A percentile compares a stretch with the other conserved stretches of the same genome.
Conservation (phyloP, 30 jellyfish, hydroid and myxozoan species). For the Cassiopea xamachana region DNA sequence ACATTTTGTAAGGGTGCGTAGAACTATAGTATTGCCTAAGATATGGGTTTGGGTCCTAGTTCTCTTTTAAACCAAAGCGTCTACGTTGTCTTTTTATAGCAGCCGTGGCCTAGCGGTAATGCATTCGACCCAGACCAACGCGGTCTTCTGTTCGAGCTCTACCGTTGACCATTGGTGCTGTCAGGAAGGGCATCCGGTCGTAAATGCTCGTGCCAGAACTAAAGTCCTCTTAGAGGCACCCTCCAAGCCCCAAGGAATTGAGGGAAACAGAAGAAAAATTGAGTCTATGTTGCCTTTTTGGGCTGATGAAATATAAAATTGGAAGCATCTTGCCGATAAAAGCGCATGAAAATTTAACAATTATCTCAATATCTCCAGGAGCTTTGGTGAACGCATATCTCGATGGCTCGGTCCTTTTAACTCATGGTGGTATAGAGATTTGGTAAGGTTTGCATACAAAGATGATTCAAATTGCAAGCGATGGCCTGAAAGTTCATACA, state of each 20-base stretch:
- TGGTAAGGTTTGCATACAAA: slow-evolving; percentile 56
- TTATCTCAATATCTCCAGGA: neutral
- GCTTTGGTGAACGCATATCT: slow-evolving; percentile 27
- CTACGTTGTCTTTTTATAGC: too few species aligned
- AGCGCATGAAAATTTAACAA: neutral
- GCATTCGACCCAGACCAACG: too few species aligned
- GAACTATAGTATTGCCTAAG: neutral
- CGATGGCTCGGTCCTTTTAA: slow-evolving; percentile 52
- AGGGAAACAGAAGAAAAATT: too few species aligned
- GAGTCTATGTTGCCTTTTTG: too few species aligned
- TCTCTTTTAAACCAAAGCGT: neutral
- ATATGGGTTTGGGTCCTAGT: neutral
- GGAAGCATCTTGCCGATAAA: neutral
- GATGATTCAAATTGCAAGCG: slow-evolving; percentile 45
- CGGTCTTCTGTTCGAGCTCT: too few species aligned
- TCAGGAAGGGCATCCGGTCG: too few species aligned
- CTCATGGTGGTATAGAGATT: slow-evolving; percentile 58
- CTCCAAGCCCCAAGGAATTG: too few species aligned
- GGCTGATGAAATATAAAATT: too few species aligned
- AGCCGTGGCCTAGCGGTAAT: too few species aligned
- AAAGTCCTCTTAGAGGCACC: too few species aligned
- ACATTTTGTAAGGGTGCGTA: neutral
- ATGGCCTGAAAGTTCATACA: slow-evolving; percentile 14
- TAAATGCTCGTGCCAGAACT: too few species aligned
- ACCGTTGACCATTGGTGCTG: too few species aligned